Evolutionary conservation across 2,797 vertebrate species (phyloP).

Genomic region (Zenarchopterus dispar): DNA sequence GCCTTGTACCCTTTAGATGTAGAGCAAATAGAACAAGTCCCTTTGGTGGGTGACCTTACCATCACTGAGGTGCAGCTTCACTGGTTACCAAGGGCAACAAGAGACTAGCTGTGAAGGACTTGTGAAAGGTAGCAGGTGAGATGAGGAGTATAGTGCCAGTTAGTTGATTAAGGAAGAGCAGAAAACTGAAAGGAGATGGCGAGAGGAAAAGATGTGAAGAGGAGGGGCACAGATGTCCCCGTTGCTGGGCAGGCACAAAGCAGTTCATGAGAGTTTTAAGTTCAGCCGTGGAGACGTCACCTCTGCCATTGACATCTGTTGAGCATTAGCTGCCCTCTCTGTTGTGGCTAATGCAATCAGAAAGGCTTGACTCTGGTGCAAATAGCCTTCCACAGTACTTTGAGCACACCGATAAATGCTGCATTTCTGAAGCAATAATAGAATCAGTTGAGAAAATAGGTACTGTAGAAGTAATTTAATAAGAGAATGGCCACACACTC

Average conservation of each 20-base stretch:
- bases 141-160: constrained; percentile 17
- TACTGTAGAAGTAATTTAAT: not conserved
- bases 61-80: constrained; percentile 76
- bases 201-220: constrained; percentile 8
- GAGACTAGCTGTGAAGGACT: constrained; percentile 45
- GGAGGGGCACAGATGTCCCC: constrained; percentile 10
- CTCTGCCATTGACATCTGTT: constrained; percentile 17
- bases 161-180: constrained; percentile 22
- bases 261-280: constrained; percentile 3
- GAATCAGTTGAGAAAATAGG: not conserved
- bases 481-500: not conserved
- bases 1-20: constrained; percentile 29
- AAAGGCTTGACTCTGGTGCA: constrained; percentile 1
- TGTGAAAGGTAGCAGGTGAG: constrained; percentile 56
- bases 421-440: constrained; percentile 4
- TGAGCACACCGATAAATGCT: not conserved
- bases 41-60: constrained; percentile 47
- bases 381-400: not conserved
- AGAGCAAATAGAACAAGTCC: constrained; percentile 44
- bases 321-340: constrained; percentile 4
- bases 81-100: constrained; percentile 64
- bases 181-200: constrained; percentile 1
- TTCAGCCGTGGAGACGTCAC: constrained; percentile 12
- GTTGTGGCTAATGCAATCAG: constrained; percentile 7
- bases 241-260: constrained; percentile 42